Evolutionary conservation across 1,140 invertebrate genomes (phyloP), one percentile per base, ranked within the genome.

Genomic region (Drosophila azteca): DNA sequence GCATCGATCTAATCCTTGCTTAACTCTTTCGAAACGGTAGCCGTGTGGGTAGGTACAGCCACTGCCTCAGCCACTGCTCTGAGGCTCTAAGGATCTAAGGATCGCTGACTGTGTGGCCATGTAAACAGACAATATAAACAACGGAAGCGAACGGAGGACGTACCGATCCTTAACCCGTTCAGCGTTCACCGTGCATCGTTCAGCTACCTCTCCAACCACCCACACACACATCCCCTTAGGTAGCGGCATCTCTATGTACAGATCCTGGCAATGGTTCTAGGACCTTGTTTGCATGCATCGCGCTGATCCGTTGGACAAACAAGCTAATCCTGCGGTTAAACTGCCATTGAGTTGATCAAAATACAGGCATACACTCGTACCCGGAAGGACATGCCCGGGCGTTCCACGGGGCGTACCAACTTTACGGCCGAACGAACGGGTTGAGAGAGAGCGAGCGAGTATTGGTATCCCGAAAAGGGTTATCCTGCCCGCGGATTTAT

Each of bases 281-380:
- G 60, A 52, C 52, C 57, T 73, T 88, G 84, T 89, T 89, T 89
- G 84, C 80, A 78, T 68, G 77, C 63, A 54, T 54, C 59, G 84
- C 77, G 73, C 67, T 88, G 84, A 89, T 89, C 84, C 79, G 77
- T 66, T 83, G 72, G 54, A 79, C 84, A 90, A 89, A 89, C 85
- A 89, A 72, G 85, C 85, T 89, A 90, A 89, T 89, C 87, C 85
- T 89, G 85, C 80, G 85, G 85, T 89, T 89, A 89, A 89, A 90
- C 85, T 90, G 80, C 85, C 85, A 89, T 89, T 90, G 85, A 89
- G 85, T 88, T 49, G 55, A 88, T 88, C 79, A 88, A 88, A 89
- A 88, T 88, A 88, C 35, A 60, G 70, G 64, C 71, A 61, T 49
- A 46, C 35, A 46, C 35, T 4, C 35, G 3, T 85, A 87, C 83